Base-by-base conservation (phyloP, 2,888 invertebrate species). In the Ennomos quercinarius region DNA sequence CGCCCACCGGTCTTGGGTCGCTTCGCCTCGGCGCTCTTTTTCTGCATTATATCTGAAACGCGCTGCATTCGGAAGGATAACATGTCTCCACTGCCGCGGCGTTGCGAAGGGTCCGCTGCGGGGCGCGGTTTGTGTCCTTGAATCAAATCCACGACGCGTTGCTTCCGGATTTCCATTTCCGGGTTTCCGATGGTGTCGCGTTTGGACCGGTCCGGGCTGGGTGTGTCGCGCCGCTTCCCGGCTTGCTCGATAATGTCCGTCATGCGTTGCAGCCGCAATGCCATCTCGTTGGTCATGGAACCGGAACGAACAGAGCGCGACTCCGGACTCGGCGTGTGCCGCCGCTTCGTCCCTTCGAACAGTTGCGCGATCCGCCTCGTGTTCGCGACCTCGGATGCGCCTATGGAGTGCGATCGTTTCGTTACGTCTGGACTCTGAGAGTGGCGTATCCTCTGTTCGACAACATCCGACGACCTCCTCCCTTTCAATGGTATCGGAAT, bases 21-120 rank as follows among this genome's bases (percentile, higher is more conserved):
- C 58, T 80, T 84, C 10, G 80, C 80, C 41, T 85, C 86, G 0
- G 91, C 96, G 94, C 68, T 92, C 86, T 84, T 95, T 94, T 96
- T 96, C 75, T 97, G 96, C 89, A 96, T 94, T 74, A 96, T 93
- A 68, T 96, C 95, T 68, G 95, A 95, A 77, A 95, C 95, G 64
- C 96, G 93, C 83, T 96, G 96, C 94, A 96, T 95, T 93, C 96
- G 76, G 64, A 84, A 92, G 45, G 81, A 89, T 3, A 59, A 13
- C 81, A 89, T 89, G 12, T 58, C 58, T 12, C 53, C 90, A 10
- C 86, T 82, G 58, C 82, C 84, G 9, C 80, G 77, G 11, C 81
- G 71, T 54, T 74, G 81, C 13, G 63, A 64, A 8, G 65, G 57
- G 36, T 76, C 78, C 12, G 55, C 47, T 11, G 73, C 71, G 5